Percentiles rank a stretch among this genome's conserved stretches.
Evolutionary conservation across 2,888 invertebrate genomes (phyloP).

Genomic region (Branchellion lobata): DNA sequence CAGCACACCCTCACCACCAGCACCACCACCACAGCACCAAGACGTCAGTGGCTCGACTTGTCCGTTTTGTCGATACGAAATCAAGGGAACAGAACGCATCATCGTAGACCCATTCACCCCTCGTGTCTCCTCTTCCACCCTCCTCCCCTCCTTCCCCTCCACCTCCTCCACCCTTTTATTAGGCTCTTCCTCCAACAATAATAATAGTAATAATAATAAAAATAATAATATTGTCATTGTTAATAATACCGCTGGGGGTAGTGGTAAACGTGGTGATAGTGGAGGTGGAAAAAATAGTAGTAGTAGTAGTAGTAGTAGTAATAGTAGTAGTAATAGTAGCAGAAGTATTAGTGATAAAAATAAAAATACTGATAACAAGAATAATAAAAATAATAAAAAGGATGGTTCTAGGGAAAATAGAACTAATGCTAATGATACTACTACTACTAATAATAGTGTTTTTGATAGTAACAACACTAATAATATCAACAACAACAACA

Average conservation of each 20-base stretch:
- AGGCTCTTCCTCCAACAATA: background rate
- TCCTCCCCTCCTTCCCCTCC: background rate
- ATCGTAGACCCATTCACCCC: conserved; percentile 88
- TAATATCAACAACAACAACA: conserved; percentile 3
- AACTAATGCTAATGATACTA: too few species aligned
- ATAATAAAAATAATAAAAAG: too few species aligned
- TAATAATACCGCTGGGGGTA: background rate
- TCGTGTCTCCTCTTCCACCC: conserved; percentile 12
- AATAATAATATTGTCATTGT: background rate
- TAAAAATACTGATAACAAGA: too few species aligned
- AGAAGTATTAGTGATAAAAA: too few species aligned
- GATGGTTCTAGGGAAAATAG: too few species aligned
- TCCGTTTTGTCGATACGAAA: conserved; percentile 98
- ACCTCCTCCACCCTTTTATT: background rate
- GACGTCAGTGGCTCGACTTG: conserved; percentile 67
- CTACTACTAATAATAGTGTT: too few species aligned
- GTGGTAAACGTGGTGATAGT: too few species aligned
- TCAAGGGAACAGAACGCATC: conserved; percentile 97
- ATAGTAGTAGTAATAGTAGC: too few species aligned
- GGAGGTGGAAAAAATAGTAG: too few species aligned
- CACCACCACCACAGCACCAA: conserved; percentile 50
- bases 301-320: too few species aligned
- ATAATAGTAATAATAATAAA: conserved; percentile 3
- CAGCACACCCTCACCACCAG: background rate
- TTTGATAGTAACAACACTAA: background rate